Percentiles rank a stretch among this genome's conserved stretches.
These are phyloP conservation scores for Puffinus mauretanicus DNA, from an alignment of 2,113 vertebrate species.

Conservation along the genomic window DNA sequence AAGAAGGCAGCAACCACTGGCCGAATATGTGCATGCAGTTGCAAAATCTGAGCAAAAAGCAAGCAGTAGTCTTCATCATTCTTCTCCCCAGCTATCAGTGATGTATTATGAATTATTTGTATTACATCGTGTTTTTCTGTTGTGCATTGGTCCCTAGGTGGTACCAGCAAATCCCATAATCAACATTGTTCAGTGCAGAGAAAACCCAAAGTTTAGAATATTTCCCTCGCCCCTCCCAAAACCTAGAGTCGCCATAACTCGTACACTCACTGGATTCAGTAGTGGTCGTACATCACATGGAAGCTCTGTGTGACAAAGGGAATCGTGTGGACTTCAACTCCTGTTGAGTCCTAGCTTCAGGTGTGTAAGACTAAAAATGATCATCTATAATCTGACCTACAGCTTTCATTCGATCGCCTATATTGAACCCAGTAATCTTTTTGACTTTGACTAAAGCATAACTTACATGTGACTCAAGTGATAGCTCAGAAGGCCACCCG, in stretches of 20 bases:
- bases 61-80: neutral
- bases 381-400: neutral
- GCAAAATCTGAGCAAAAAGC: neutral
- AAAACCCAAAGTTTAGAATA: neutral
- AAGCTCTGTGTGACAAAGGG: neutral
- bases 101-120: neutral
- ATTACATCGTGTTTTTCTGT: neutral
- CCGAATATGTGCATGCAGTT: neutral
- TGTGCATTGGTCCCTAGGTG: neutral
- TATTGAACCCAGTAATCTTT: neutral
- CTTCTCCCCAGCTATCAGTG: neutral
- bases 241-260: neutral
- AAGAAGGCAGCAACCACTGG: neutral
- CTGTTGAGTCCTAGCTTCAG: neutral
- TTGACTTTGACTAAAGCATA: neutral
- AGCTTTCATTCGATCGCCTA: neutral
- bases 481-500: neutral
- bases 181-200: neutral
- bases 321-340: neutral
- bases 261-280: neutral
- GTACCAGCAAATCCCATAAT: neutral
- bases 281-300: neutral
- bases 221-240: neutral
- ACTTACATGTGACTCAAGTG: neutral
- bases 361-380: neutral